phyloP scores from a whole-genome alignment of 2,888 invertebrate genomes.

The Ariolimax columbianus region DNA sequence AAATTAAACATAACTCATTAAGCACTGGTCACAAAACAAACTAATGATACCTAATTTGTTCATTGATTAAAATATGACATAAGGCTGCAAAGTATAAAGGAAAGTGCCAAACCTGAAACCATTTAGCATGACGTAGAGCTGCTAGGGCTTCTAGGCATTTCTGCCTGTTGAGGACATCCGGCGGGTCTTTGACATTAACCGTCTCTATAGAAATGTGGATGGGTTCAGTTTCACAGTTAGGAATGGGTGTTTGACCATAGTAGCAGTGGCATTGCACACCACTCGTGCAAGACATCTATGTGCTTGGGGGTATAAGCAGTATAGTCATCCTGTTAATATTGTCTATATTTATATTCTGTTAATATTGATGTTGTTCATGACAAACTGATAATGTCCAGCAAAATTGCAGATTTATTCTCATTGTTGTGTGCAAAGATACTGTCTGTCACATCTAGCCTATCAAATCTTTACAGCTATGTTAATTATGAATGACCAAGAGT shows the following conservation, averaged over 20 bases:
- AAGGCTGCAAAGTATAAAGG: constrained; percentile 59
- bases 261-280: constrained; percentile 38
- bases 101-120: constrained; percentile 94
- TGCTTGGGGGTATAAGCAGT: constrained; percentile 45
- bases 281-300: neutral
- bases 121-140: constrained; percentile 99
- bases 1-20: constrained; percentile 33
- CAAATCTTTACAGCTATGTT: too few relatives aligned
- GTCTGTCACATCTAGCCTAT: too few relatives aligned
- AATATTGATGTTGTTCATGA: neutral
- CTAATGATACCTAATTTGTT: constrained; percentile 13
- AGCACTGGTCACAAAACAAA: constrained; percentile 43
- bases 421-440: too few relatives aligned
- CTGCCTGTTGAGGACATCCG: constrained; percentile 98
- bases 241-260: constrained; percentile 79
- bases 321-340: neutral
- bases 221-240: constrained; percentile 53
- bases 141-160: constrained; percentile 99
- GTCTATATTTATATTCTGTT: too few relatives aligned
- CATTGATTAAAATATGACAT: constrained; percentile 46
- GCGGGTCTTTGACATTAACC: constrained; percentile 84
- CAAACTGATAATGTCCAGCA: too few relatives aligned
- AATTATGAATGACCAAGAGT: too few relatives aligned
- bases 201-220: constrained; percentile 73
- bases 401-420: too few relatives aligned